Evolutionary conservation across 2,113 vertebrate species (phyloP), one percentile per base, ranked within the genome.

Genomic region (Meriones unguiculatus): DNA sequence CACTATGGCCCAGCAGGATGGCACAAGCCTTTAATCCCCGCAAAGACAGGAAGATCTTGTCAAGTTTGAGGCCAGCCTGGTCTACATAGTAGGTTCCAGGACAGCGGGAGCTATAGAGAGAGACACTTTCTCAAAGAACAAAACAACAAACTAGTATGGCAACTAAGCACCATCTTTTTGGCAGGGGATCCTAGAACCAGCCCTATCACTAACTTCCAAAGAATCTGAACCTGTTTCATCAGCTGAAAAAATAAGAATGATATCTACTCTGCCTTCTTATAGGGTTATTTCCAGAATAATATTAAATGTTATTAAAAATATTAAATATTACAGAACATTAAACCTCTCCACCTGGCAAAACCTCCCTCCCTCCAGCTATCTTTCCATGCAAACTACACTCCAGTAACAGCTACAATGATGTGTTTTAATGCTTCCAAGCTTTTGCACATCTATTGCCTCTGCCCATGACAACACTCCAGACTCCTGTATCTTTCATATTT

Each of bases 281-380:
- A 69, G 18, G 28, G 32, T 72, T 95, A 82, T 67, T 88, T 93
- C 72, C 95, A 89, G 9, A 38, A 77, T 86, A 97, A 77, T 46
- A 94, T 93, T 57, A 57, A 57, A 57, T 12, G 15, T 57, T 57
- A 46, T 46, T 4, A 57, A 57, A 14, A 57, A 13, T 57, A 57
- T 57, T 57, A 57, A 57, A 57, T 57, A 57, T 57, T 57, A 10
- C 10, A 57, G 57, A 15, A 11, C 15, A 57, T 57, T 85, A 95
- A 95, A 87, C 9, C 65, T 80, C n/a, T 67, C 70, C 75, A n/a
- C 50, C 86, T 97, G 72, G 41, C 57, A 90, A 89, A 93, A 80
- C 25, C 57, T 85, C 75, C 41, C 46, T 46, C 11, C 50, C 73
- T 93, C 57, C 28, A 77, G 46, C 22, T 30, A 88, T 85, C 87